Evolutionary conservation across 2,888 invertebrate genomes (phyloP).

Genomic region (Lysandra coridon): DNA sequence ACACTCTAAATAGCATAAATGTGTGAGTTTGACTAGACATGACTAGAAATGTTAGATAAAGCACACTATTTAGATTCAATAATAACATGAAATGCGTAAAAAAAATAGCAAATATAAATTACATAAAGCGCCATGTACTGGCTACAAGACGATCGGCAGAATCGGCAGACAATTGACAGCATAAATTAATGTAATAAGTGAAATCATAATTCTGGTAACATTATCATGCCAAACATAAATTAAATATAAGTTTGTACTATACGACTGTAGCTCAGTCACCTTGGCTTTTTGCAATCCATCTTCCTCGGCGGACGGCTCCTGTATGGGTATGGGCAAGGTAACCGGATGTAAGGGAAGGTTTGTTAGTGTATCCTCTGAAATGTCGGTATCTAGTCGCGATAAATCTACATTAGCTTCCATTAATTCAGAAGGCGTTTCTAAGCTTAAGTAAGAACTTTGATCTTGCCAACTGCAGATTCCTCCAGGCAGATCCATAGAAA

Average conservation of each 20-base stretch:
- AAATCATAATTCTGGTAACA: slow-evolving; percentile 73
- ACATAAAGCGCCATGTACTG: slow-evolving; percentile 61
- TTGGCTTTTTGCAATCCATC: slow-evolving; percentile 65
- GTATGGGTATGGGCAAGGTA: slow-evolving; percentile 66
- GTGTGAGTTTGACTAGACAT: slow-evolving; percentile 59
- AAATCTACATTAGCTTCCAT: slow-evolving; percentile 47
- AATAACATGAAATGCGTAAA: slow-evolving; percentile 50
- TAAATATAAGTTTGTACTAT: slow-evolving; percentile 75
- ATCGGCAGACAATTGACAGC: slow-evolving; percentile 64
- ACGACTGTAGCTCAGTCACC: slow-evolving; percentile 77
- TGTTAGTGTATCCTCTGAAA: slow-evolving; percentile 77
- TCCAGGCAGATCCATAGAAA: slow-evolving; percentile 87
- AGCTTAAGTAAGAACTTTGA: slow-evolving; percentile 87
- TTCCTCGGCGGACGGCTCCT: slow-evolving; percentile 61
- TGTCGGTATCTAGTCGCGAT: slow-evolving; percentile 49
- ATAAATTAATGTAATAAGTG: slow-evolving; percentile 69
- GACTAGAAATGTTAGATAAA: slow-evolving; percentile 66
- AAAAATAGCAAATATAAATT: slow-evolving; percentile 39
- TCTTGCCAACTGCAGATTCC: slow-evolving; percentile 91
- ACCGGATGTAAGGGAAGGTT: slow-evolving; percentile 68
- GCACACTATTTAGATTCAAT: slow-evolving; percentile 47
- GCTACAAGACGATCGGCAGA: slow-evolving; percentile 76
- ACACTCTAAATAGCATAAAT: slow-evolving; percentile 45
- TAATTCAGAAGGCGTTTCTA: slow-evolving; percentile 72
- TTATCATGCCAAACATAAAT: slow-evolving; percentile 79